phyloP scores from a whole-genome alignment of 1,140 invertebrate species.

The Drosophila carrolli region DNA sequence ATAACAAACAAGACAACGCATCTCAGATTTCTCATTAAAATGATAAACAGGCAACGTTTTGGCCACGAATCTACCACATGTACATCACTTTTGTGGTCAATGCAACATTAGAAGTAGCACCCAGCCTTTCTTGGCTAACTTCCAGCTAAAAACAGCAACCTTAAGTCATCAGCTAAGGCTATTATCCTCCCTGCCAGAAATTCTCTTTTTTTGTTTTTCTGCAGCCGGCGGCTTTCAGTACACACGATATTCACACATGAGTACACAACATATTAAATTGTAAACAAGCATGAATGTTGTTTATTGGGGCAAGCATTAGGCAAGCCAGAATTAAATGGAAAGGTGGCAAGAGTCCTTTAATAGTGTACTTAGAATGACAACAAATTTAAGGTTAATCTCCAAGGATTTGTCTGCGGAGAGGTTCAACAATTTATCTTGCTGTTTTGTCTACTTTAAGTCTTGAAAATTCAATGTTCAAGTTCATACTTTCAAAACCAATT shows the following conservation, averaged over 20 bases:
- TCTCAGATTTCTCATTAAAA: conserved; percentile 44
- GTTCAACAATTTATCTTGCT: too few relatives aligned
- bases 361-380: too few relatives aligned
- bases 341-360: background rate
- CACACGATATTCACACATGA: conserved; percentile 59
- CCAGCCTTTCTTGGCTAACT: conserved; percentile 42
- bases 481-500: too few relatives aligned
- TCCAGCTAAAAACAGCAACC: conserved; percentile 65
- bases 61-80: conserved; percentile 55
- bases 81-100: conserved; percentile 60
- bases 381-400: background rate
- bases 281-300: conserved; percentile 73
- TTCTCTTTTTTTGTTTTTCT: background rate
- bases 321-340: conserved; percentile 21
- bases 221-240: conserved; percentile 22
- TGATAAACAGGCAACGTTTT: conserved; percentile 59
- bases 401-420: too few relatives aligned
- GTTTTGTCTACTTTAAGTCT: too few relatives aligned
- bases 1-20: background rate
- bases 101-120: conserved; percentile 26
- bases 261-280: conserved; percentile 71
- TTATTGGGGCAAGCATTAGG: conserved; percentile 53
- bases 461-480: too few relatives aligned
- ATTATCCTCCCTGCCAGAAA: conserved; percentile 26
- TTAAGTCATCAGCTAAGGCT: conserved; percentile 55